Evolutionary conservation across 2,113 vertebrate genomes (phyloP), one percentile per base, ranked within the genome.

Genomic region (Sinocyclocheilus maitianheensis): DNA sequence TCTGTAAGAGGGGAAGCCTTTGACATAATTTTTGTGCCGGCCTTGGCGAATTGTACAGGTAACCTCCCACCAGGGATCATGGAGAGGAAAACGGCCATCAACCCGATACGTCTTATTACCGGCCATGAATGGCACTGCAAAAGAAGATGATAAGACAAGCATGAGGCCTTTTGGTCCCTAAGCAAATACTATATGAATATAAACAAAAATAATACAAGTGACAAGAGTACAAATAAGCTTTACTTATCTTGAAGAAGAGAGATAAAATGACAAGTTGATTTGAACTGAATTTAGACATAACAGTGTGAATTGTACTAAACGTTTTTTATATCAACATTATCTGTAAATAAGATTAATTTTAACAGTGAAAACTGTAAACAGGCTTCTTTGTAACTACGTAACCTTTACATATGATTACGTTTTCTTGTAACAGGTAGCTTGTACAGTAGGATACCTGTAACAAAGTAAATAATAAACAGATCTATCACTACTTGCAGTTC

Each of bases 41-140:
- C 1, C 14, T 22, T 26, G 4, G 11, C 11, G 9, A 3, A n/a
- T 65, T 55, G 76, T 90, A 37, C 95, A 91, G 5, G 91, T 94
- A 84, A 96, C 93, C 80, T 77, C 89, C 96, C 96, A 97, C 96
- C 96, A 97, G 1, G 96, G 90, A 65, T 12, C 94, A 6, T 37
- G 79, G 22, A 97, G 91, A 0, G 93, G 92, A 91, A 97, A 96
- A 37, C 90, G 92, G 85, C 96, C 96, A 26, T 88, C 75, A 30
- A 96, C 93, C 9, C 85, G 18, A 85, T 87, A 92, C 5, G 67
- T 13, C 30, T 90, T 67, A 63, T 46, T 24, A 13, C 92, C 91
- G 12, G 13, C 11, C 0, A 91, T 91, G 87, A 97, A 93, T 81
- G 87, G 1, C 93, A 95, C 96, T 97, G 87, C 14, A 83, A 51